Percentiles rank a stretch among this genome's conserved stretches.
phyloP scores from a whole-genome alignment of 2,888 invertebrate species.

The Chloromyia formosa region DNA sequence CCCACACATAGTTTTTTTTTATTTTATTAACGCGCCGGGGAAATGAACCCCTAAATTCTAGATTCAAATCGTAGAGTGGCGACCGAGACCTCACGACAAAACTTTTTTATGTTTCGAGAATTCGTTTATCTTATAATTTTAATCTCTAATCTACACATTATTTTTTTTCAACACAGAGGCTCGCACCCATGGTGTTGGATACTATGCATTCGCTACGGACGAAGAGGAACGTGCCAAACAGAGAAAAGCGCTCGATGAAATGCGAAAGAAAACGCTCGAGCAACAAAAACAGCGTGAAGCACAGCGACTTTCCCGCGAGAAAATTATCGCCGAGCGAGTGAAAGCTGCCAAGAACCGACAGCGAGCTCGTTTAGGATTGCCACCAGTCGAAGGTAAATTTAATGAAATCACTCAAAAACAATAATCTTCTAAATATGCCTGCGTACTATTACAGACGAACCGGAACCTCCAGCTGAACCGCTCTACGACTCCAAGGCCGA shows the following conservation, averaged over 20 bases:
- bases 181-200: constrained; percentile 90
- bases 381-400: constrained; percentile 69
- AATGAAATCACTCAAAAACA: neutral
- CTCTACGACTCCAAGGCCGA: constrained; percentile 53
- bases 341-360: constrained; percentile 79
- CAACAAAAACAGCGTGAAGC: constrained; percentile 74
- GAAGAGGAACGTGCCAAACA: constrained; percentile 81
- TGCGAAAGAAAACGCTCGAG: constrained; percentile 75
- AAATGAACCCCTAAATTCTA: no score
- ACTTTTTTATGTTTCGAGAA: no score
- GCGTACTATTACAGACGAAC: constrained; percentile 44
- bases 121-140: no score
- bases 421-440: neutral
- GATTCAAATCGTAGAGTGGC: no score
- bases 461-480: constrained; percentile 29
- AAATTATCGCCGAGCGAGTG: constrained; percentile 74
- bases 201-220: constrained; percentile 89
- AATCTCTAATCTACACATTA: no score
- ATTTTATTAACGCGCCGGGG: no score
- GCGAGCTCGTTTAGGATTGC: constrained; percentile 76
- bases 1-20: no score
- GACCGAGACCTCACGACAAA: no score
- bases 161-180: constrained; percentile 72
- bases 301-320: constrained; percentile 70
- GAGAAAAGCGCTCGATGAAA: constrained; percentile 77